phyloP scores from a whole-genome alignment of 2,888 invertebrate genomes.

The Microdon myrmicae region DNA sequence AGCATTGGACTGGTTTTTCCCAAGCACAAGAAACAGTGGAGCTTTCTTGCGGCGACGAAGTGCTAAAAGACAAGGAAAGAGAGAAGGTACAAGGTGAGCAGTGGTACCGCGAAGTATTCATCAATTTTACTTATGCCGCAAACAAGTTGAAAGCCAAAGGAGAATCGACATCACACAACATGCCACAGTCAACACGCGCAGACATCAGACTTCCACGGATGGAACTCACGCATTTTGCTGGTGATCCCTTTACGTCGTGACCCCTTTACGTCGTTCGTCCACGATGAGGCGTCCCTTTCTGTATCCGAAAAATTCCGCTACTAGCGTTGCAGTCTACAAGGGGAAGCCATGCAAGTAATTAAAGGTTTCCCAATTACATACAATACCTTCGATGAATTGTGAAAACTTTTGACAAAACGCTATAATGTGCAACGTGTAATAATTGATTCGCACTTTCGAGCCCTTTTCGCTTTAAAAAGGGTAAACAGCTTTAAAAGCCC shows the following conservation, averaged over 20 bases:
- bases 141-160: constrained; percentile 1
- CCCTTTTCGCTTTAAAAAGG: constrained; percentile 6
- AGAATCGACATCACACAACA: too few species aligned
- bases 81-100: constrained; percentile 25
- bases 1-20: constrained; percentile 10
- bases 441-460: constrained; percentile 18
- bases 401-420: constrained; percentile 9
- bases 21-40: constrained; percentile 11
- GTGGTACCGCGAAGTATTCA: constrained; percentile 17
- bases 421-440: constrained; percentile 22
- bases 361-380: constrained; percentile 14
- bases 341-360: constrained; percentile 18
- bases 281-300: constrained; percentile 5
- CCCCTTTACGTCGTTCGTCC: constrained; percentile 19
- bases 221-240: constrained; percentile 22
- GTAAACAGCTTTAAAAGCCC: constrained; percentile 3
- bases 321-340: constrained; percentile 17
- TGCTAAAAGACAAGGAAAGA: constrained; percentile 3
- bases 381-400: constrained; percentile 4
- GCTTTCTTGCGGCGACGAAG: constrained; percentile 17
- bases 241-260: constrained; percentile 23
- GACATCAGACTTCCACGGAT: constrained; percentile 3
- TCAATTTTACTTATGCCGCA: constrained; percentile 2
- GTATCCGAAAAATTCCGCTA: constrained; percentile 23
- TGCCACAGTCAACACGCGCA: neutral